Conservation (phyloP, 2,888 invertebrate species). For the Hanleya hanleyi region DNA sequence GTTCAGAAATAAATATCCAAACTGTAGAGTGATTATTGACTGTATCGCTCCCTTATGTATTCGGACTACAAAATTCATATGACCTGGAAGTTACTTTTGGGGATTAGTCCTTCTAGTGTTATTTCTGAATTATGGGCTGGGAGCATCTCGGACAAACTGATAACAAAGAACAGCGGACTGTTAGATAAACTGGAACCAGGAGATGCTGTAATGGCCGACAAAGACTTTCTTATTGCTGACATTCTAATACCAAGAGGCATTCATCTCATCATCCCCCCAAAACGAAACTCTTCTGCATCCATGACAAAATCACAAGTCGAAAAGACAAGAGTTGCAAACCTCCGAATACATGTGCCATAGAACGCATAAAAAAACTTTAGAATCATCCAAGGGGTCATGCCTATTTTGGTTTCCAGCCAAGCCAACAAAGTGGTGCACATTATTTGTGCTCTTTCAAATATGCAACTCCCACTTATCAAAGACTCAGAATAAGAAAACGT, state of each 20-base stretch:
- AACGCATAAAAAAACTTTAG: slow-evolving; percentile 4
- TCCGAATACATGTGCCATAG: not conserved
- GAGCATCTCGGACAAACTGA: slow-evolving; percentile 23
- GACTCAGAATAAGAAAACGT: too few species aligned
- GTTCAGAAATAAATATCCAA: too few species aligned
- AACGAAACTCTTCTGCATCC: not conserved
- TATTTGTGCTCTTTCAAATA: too few species aligned
- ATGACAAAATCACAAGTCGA: slow-evolving; percentile 1
- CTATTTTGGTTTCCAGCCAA: not conserved
- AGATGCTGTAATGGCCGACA: slow-evolving; percentile 37
- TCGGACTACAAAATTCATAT: slow-evolving; percentile 32
- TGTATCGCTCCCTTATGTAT: slow-evolving; percentile 35
- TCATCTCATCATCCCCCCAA: slow-evolving; percentile 24
- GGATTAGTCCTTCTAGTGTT: slow-evolving; percentile 30
- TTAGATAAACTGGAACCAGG: slow-evolving; percentile 25
- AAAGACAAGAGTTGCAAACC: not conserved
- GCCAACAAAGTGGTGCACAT: not conserved
- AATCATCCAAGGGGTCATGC: not conserved
- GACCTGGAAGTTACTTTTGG: slow-evolving; percentile 30
- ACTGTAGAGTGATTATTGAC: slow-evolving; percentile 29
- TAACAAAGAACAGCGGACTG: slow-evolving; percentile 22
- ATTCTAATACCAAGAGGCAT: slow-evolving; percentile 9
- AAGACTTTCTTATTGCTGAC: slow-evolving; percentile 30
- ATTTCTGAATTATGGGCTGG: slow-evolving; percentile 30
- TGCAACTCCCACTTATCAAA: too few species aligned